Conservation (phyloP, 2,797 vertebrate species). For the Leucoraja ocellata region DNA sequence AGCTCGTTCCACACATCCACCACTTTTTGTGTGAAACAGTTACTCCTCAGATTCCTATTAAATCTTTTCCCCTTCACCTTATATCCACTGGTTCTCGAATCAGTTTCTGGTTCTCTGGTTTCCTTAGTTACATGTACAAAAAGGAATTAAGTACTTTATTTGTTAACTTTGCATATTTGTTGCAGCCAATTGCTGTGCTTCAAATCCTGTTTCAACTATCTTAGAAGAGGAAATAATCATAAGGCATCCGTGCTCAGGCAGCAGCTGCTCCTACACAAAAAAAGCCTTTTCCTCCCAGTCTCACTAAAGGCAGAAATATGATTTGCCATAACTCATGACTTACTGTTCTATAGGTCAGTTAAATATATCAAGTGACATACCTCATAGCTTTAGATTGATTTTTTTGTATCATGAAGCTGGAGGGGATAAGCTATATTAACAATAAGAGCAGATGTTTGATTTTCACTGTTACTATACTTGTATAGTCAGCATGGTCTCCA, state of each 20-base stretch:
- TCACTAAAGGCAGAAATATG: slow-evolving; percentile 34
- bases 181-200: neutral
- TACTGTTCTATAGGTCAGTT: neutral
- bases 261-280: neutral
- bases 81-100: no score
- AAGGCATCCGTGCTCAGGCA: neutral
- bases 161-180: neutral
- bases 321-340: slow-evolving; percentile 13
- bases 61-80: no score
- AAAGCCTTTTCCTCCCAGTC: neutral
- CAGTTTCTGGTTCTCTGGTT: no score
- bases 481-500: neutral
- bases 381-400: neutral
- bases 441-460: neutral
- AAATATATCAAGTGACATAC: neutral
- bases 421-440: neutral
- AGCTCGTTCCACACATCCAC: no score
- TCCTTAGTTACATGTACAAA: no score
- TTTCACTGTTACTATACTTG: neutral
- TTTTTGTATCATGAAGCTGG: neutral
- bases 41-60: no score
- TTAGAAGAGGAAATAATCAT: neutral
- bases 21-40: no score
- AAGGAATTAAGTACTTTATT: neutral
- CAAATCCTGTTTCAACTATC: neutral